Evolutionary conservation across 2,113 vertebrate genomes (phyloP).

Genomic region (Syrrhaptes paradoxus): DNA sequence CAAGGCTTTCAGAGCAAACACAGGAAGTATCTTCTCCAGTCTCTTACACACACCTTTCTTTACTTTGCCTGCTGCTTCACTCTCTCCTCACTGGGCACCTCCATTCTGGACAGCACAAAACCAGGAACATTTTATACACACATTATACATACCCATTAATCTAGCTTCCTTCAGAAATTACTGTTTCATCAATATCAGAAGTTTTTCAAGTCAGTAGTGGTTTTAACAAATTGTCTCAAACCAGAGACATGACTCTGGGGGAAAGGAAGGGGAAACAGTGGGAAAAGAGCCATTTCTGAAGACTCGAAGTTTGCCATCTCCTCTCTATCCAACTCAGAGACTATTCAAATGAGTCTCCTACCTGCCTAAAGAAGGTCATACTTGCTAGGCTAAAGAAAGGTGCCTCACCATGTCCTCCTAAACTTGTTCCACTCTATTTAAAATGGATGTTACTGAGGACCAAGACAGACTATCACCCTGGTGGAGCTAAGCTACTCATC

Average conservation of each 20-base stretch:
- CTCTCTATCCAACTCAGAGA: neutral
- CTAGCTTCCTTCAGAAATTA: neutral
- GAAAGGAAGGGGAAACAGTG: neutral
- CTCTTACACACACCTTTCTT: neutral
- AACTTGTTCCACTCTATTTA: neutral
- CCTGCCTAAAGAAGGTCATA: neutral
- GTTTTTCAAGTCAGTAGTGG: neutral
- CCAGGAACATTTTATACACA: neutral
- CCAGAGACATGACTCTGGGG: neutral
- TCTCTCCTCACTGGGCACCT: neutral
- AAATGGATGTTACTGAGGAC: neutral
- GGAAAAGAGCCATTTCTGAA: neutral
- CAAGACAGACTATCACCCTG: neutral
- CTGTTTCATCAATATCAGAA: neutral
- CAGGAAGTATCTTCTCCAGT: constrained; percentile 19
- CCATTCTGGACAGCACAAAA: neutral
- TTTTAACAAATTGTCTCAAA: neutral
- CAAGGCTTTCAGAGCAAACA: constrained; percentile 57
- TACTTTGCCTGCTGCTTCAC: neutral
- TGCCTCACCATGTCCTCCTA: neutral
- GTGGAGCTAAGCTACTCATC: neutral
- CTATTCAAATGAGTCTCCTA: neutral
- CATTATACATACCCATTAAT: neutral
- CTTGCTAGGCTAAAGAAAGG: neutral
- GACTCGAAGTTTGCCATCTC: neutral